Evolutionary conservation across 30 jellyfish, hydroid and myxozoan genomes (phyloP).

Genomic region (Aurelia sp.): DNA sequence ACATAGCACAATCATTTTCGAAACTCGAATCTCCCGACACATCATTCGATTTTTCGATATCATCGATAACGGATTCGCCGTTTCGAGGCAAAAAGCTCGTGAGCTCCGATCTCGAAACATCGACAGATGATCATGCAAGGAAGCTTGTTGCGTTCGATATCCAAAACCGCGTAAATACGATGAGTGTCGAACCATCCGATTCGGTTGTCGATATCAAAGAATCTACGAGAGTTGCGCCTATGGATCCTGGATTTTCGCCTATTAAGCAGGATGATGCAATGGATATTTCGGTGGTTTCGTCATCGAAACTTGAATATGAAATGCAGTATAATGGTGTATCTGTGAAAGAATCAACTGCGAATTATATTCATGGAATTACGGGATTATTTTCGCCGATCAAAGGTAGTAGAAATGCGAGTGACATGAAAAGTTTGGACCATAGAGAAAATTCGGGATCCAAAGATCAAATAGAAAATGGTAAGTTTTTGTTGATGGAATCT

Average conservation of each 20-base stretch:
- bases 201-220: conserved; percentile 51
- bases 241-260: conserved; percentile 69
- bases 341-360: conserved; percentile 81
- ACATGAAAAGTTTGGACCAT: neutral
- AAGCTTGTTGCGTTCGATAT: neutral
- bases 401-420: conserved; percentile 3
- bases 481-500: too few species aligned
- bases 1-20: conserved; percentile 19
- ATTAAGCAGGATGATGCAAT: conserved; percentile 59
- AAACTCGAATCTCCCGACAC: conserved; percentile 55
- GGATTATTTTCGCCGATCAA: conserved; percentile 66
- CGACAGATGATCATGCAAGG: conserved; percentile 5
- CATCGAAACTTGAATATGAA: conserved; percentile 35
- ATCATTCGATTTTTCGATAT: conserved; percentile 27
- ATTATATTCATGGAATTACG: conserved; percentile 73
- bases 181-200: conserved; percentile 51
- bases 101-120: conserved; percentile 38
- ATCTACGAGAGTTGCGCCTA: conserved; percentile 63
- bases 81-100: conserved; percentile 15
- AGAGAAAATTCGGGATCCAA: neutral
- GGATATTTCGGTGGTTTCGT: conserved; percentile 53
- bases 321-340: conserved; percentile 40
- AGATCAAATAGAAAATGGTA: neutral
- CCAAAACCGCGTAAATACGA: conserved; percentile 10
- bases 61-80: conserved; percentile 17